phyloP scores from a whole-genome alignment of 2,113 vertebrate species.

The Sapajus apella region DNA sequence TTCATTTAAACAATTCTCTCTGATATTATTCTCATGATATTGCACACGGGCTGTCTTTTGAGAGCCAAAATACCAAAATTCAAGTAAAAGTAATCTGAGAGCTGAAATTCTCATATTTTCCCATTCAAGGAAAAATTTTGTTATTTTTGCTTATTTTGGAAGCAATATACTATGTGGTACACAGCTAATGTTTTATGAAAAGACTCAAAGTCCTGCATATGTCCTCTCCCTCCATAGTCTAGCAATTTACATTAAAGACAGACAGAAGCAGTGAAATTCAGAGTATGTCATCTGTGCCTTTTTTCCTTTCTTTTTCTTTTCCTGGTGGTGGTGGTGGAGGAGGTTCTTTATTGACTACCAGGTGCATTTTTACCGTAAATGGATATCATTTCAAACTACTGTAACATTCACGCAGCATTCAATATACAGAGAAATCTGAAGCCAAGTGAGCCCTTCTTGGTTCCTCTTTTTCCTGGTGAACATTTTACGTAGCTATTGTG shows the following conservation, averaged over 20 bases:
- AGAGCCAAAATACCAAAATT: constrained; percentile 11
- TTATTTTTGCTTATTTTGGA: background rate
- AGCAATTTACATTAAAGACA: background rate
- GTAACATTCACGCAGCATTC: constrained; percentile 43
- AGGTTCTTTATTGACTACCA: background rate
- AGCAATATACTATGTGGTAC: background rate
- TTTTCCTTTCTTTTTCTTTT: background rate
- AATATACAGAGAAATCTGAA: constrained; percentile 33
- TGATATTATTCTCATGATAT: background rate
- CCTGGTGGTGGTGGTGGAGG: background rate
- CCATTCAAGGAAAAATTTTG: background rate
- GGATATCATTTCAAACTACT: constrained; percentile 16
- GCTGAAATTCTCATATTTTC: background rate
- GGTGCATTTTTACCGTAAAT: constrained; percentile 41
- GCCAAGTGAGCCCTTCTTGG: constrained; percentile 1
- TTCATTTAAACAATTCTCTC: background rate
- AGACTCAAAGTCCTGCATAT: background rate
- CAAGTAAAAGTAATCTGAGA: background rate
- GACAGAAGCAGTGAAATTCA: background rate
- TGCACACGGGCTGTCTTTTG: background rate
- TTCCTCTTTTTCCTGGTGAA: constrained; percentile 48
- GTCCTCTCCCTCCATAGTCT: background rate
- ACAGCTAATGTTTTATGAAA: background rate
- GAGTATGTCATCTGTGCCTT: background rate
- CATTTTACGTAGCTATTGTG: constrained; percentile 56